phyloP scores from a whole-genome alignment of 2,797 vertebrate genomes.

The Fistularia commersonii region DNA sequence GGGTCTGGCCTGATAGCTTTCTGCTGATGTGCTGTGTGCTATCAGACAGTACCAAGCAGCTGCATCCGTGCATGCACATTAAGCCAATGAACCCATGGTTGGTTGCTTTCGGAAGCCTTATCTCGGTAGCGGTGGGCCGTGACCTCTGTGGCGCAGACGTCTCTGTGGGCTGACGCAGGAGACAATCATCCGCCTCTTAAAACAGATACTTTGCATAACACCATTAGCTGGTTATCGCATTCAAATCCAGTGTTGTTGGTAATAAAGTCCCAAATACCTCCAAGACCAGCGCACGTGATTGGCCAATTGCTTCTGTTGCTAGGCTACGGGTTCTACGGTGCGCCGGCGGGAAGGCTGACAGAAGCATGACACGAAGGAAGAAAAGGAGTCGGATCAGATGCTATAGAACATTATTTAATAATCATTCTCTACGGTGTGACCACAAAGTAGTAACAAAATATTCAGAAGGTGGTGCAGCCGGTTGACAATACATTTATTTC shows the following conservation, averaged over 20 bases:
- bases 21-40: too few species aligned
- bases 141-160: too few species aligned
- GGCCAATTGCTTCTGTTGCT: conserved; percentile 69
- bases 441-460: conserved; percentile 79
- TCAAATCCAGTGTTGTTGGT: conserved; percentile 33
- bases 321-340: conserved; percentile 55
- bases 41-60: too few species aligned
- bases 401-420: conserved; percentile 71
- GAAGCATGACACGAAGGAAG: conserved; percentile 24
- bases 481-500: conserved; percentile 62
- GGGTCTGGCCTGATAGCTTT: conserved; percentile 5
- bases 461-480: conserved; percentile 66
- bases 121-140: too few species aligned
- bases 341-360: conserved; percentile 14
- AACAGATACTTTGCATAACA: conserved; percentile 12
- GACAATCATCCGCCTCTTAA: too few species aligned
- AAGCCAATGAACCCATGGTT: too few species aligned
- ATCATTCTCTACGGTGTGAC: conserved; percentile 64
- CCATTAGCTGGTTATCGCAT: conserved; percentile 15
- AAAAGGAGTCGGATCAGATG: conserved; percentile 37
- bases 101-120: too few species aligned
- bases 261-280: conserved; percentile 38
- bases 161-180: too few species aligned
- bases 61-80: too few species aligned
- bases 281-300: conserved; percentile 40